These are phyloP conservation scores for Drosophila aldrichi DNA, from an alignment of 2,888 invertebrate genomes.

Conservation along the genomic window DNA sequence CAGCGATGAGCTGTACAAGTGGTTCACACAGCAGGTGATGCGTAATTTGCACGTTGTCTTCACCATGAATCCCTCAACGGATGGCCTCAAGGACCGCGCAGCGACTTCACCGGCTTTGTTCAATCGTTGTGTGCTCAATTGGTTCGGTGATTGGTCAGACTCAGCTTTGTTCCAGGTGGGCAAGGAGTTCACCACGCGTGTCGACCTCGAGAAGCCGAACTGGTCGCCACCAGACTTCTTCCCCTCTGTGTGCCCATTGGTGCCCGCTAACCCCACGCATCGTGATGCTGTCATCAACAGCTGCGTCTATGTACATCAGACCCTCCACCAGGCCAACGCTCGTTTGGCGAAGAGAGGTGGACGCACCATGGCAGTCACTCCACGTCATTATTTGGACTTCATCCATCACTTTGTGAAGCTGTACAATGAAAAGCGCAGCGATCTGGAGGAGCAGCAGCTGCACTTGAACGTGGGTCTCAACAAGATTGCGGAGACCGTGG, in stretches of 20 bases:
- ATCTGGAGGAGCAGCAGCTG: slow-evolving; percentile 99
- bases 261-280: slow-evolving; percentile 92
- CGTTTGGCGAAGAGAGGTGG: slow-evolving; percentile 96
- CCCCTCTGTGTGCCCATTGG: slow-evolving; percentile 93
- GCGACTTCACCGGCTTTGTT: slow-evolving; percentile 99
- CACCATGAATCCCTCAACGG: slow-evolving; percentile 99
- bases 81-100: slow-evolving; percentile 98
- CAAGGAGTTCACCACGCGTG: slow-evolving; percentile 97
- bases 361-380: slow-evolving; percentile 98
- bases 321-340: slow-evolving; percentile 97
- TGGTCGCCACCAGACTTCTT: slow-evolving; percentile 96
- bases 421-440: slow-evolving; percentile 98
- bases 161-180: slow-evolving; percentile 97
- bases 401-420: slow-evolving; percentile 99
- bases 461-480: slow-evolving; percentile 99
- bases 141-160: slow-evolving; percentile 99
- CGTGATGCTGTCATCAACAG: slow-evolving; percentile 99
- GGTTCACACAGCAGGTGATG: slow-evolving; percentile 99
- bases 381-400: slow-evolving; percentile 98
- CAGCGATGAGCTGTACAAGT: slow-evolving; percentile 99
- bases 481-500: slow-evolving; percentile 99
- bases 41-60: slow-evolving; percentile 99
- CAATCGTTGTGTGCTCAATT: slow-evolving; percentile 99
- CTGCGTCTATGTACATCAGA: slow-evolving; percentile 99
- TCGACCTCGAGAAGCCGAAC: slow-evolving; percentile 95